Evolutionary conservation across 2,113 vertebrate genomes (phyloP).

Genomic region (Aspidoscelis tigris): DNA sequence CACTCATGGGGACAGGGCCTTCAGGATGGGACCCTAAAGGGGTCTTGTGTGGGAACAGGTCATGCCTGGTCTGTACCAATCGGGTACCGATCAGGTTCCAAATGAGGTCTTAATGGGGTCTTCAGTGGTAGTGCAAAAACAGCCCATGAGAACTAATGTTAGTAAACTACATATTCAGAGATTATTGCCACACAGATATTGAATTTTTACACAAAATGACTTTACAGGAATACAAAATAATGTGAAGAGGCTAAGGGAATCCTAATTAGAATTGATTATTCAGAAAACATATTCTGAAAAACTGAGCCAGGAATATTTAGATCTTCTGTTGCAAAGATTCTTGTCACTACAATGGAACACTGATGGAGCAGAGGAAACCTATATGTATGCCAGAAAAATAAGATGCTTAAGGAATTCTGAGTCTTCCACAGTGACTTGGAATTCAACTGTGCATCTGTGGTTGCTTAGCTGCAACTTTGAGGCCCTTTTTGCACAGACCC

Average conservation of each 20-base stretch:
- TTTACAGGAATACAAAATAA: slow-evolving; percentile 30
- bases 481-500: too few relatives aligned
- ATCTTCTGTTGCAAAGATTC: neutral
- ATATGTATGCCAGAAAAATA: neutral
- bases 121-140: too few relatives aligned
- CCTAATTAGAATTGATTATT: slow-evolving; percentile 11
- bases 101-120: too few relatives aligned
- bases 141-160: slow-evolving; percentile 22
- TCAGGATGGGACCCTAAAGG: too few relatives aligned
- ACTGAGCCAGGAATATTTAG: slow-evolving; percentile 14
- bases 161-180: slow-evolving; percentile 8
- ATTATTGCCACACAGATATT: slow-evolving; percentile 23
- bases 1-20: too few relatives aligned
- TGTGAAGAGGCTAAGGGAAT: slow-evolving; percentile 10
- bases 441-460: too few relatives aligned
- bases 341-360: neutral
- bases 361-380: neutral
- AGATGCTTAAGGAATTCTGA: neutral
- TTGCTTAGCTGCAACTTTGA: too few relatives aligned
- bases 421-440: too few relatives aligned
- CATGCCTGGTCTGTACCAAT: too few relatives aligned
- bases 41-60: too few relatives aligned
- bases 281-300: neutral
- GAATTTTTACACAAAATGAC: slow-evolving; percentile 6
- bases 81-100: too few relatives aligned